Evolutionary conservation across 1,140 invertebrate species (phyloP).

Genomic region (Diabrotica undecimpunctata): DNA sequence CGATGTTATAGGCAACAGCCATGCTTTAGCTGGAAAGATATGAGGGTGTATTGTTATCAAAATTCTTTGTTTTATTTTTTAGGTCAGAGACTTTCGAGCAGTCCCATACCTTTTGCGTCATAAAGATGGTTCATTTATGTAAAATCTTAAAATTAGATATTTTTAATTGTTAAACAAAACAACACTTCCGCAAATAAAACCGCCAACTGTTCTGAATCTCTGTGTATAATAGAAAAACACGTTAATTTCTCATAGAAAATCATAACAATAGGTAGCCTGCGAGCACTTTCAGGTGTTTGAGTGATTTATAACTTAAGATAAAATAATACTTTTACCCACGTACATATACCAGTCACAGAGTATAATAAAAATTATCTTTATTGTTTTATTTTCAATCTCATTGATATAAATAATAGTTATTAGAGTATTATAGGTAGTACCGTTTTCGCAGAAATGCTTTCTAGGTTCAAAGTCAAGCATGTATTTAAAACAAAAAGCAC

Average conservation of each 20-base stretch:
- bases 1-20: too few relatives aligned
- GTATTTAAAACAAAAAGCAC: too few relatives aligned
- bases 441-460: background rate
- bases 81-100: too few relatives aligned
- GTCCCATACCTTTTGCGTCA: too few relatives aligned
- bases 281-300: background rate
- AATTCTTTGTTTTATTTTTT: too few relatives aligned
- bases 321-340: background rate
- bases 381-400: background rate
- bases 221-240: background rate
- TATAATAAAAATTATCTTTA: background rate
- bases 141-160: too few relatives aligned
- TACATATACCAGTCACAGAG: background rate
- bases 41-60: too few relatives aligned
- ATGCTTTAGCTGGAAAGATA: too few relatives aligned
- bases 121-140: too few relatives aligned
- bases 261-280: background rate
- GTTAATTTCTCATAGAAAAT: background rate
- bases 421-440: background rate
- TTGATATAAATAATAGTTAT: background rate
- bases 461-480: background rate
- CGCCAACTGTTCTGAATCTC: too few relatives aligned
- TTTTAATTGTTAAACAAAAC: too few relatives aligned
- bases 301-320: constrained; percentile 2
- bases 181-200: too few relatives aligned